Evolutionary conservation across 2,888 invertebrate species (phyloP).

Genomic region (Trachelus troglodyta): DNA sequence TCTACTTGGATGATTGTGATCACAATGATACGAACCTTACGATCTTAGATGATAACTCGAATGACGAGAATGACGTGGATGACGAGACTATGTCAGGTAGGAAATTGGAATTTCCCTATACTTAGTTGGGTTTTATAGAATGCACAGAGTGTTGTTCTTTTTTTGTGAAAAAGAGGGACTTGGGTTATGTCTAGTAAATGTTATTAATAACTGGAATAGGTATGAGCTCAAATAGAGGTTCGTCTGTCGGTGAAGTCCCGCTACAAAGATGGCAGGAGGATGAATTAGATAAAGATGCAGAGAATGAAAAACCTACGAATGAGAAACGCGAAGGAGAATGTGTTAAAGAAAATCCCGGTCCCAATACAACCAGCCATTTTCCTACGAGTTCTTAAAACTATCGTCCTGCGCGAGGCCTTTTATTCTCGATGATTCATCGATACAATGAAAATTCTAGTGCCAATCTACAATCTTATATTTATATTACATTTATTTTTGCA

Average conservation of each 20-base stretch:
- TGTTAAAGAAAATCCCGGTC: slow-evolving; percentile 19
- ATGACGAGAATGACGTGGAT: slow-evolving; percentile 89
- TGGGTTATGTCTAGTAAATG: neutral
- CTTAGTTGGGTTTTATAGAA: neutral
- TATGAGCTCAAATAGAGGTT: slow-evolving; percentile 42
- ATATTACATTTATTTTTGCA: neutral
- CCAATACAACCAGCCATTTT: slow-evolving; percentile 9
- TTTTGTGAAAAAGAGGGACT: neutral
- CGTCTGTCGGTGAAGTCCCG: slow-evolving; percentile 29
- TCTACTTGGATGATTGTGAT: slow-evolving; percentile 72
- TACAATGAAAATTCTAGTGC: neutral
- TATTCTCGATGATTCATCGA: neutral
- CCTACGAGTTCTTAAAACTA: slow-evolving; percentile 9
- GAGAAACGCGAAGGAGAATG: slow-evolving; percentile 35
- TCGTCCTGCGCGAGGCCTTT: neutral
- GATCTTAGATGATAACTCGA: slow-evolving; percentile 75
- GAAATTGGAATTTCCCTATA: neutral
- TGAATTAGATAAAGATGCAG: slow-evolving; percentile 35
- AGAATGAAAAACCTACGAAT: slow-evolving; percentile 43
- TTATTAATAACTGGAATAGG: slow-evolving; percentile 32
- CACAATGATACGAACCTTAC: slow-evolving; percentile 67
- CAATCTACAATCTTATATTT: neutral
- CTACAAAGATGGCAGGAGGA: slow-evolving; percentile 27
- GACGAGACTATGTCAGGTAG: slow-evolving; percentile 86
- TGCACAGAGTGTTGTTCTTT: neutral